These are phyloP conservation scores for Cataglyphis hispanica DNA, from an alignment of 1,140 invertebrate species.

Conservation along the genomic window DNA sequence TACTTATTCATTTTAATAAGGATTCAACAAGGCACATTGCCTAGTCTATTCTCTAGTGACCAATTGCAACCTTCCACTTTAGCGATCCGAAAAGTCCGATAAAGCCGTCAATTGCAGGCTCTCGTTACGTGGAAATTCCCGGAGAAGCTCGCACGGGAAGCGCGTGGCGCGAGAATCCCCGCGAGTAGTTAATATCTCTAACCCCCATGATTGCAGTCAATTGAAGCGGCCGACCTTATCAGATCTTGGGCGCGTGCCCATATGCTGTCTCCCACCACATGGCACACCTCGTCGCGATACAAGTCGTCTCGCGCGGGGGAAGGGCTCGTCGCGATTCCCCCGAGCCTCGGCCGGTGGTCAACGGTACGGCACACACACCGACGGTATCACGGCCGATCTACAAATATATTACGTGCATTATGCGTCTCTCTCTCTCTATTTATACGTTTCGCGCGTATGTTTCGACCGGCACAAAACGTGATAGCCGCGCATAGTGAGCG, in stretches of 20 bases:
- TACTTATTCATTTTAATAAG: neutral
- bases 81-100: constrained; percentile 72
- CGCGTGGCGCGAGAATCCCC: constrained; percentile 54
- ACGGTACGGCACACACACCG: constrained; percentile 44
- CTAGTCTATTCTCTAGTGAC: neutral
- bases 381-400: constrained; percentile 76
- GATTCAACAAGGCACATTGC: neutral
- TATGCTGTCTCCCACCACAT: constrained; percentile 81
- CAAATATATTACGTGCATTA: constrained; percentile 81
- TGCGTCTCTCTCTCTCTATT: constrained; percentile 77
- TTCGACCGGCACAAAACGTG: constrained; percentile 12
- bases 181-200: constrained; percentile 78
- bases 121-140: constrained; percentile 78
- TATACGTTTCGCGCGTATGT: constrained; percentile 68
- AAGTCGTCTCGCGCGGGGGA: constrained; percentile 56
- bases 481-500: neutral
- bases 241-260: constrained; percentile 84
- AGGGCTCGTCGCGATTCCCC: constrained; percentile 22
- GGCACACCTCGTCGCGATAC: constrained; percentile 56
- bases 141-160: neutral
- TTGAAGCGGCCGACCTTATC: constrained; percentile 81
- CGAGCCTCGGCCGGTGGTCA: constrained; percentile 59
- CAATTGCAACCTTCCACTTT: neutral
- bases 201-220: constrained; percentile 83
- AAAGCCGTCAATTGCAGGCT: constrained; percentile 81